Conservation (phyloP, 2,113 vertebrate genomes). For the Phyllostomus discolor region DNA sequence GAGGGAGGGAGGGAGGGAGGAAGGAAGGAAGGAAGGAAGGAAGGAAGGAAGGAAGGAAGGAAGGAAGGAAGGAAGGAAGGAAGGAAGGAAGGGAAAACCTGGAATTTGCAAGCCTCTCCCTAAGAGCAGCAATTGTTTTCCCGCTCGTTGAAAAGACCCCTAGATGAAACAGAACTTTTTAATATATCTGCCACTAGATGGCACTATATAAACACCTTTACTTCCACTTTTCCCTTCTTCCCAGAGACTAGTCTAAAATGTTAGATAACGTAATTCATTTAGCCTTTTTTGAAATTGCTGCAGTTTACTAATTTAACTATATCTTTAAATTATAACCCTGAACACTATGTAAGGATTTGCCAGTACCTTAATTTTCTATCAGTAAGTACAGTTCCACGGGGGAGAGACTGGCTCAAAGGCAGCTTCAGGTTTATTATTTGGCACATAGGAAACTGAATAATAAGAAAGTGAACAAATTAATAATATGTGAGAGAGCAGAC, state of each 20-base stretch:
- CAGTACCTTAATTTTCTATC: neutral
- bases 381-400: neutral
- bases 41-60: no score
- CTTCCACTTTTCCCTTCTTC: neutral
- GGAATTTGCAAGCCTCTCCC: neutral
- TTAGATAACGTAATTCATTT: neutral
- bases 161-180: neutral
- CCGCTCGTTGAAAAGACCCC: neutral
- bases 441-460: conserved; percentile 36
- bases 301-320: conserved; percentile 32
- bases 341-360: neutral
- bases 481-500: conserved; percentile 7
- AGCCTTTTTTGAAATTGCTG: conserved; percentile 32
- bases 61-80: no score
- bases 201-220: conserved; percentile 63
- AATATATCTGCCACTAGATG: conserved; percentile 72
- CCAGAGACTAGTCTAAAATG: neutral
- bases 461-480: conserved; percentile 10
- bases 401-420: neutral
- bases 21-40: neutral
- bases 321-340: conserved; percentile 35
- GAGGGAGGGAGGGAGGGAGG: no score
- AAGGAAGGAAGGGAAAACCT: neutral
- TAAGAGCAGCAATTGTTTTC: neutral
- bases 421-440: conserved; percentile 1